phyloP scores from a whole-genome alignment of 2,888 invertebrate species.

The Drosophila mimica region DNA sequence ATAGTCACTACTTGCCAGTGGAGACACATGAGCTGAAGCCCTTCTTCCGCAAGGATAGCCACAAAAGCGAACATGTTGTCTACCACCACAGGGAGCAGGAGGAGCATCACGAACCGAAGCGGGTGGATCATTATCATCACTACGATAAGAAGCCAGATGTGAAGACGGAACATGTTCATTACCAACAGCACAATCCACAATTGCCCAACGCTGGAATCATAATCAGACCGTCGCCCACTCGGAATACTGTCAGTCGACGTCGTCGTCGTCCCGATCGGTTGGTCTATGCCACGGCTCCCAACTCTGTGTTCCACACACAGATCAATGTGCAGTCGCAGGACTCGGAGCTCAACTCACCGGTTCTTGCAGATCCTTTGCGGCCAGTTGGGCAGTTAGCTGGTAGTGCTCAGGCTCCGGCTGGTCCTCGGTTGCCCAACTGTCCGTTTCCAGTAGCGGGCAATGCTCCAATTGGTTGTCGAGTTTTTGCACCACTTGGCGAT shows the following conservation, averaged over 20 bases:
- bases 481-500: conserved; percentile 36
- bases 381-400: conserved; percentile 31
- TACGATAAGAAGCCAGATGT: conserved; percentile 66
- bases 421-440: conserved; percentile 48
- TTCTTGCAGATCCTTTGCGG: conserved; percentile 28
- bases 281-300: conserved; percentile 72
- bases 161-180: conserved; percentile 64
- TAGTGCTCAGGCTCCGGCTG: conserved; percentile 8
- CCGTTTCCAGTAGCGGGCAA: conserved; percentile 50
- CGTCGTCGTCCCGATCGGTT: conserved; percentile 58
- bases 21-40: conserved; percentile 41
- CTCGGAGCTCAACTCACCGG: conserved; percentile 61
- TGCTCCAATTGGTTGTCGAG: conserved; percentile 42
- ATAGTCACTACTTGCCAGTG: conserved; percentile 62
- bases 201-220: conserved; percentile 44
- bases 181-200: conserved; percentile 51
- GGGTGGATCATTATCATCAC: conserved; percentile 73
- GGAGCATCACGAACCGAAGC: conserved; percentile 63
- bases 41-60: conserved; percentile 58
- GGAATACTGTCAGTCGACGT: conserved; percentile 40
- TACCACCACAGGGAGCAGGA: conserved; percentile 61
- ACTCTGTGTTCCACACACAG: conserved; percentile 78
- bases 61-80: conserved; percentile 62
- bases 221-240: conserved; percentile 41
- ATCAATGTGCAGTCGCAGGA: conserved; percentile 79